Evolutionary conservation across 2,888 invertebrate genomes (phyloP).

Genomic region (Agrenia bidenticulata): DNA sequence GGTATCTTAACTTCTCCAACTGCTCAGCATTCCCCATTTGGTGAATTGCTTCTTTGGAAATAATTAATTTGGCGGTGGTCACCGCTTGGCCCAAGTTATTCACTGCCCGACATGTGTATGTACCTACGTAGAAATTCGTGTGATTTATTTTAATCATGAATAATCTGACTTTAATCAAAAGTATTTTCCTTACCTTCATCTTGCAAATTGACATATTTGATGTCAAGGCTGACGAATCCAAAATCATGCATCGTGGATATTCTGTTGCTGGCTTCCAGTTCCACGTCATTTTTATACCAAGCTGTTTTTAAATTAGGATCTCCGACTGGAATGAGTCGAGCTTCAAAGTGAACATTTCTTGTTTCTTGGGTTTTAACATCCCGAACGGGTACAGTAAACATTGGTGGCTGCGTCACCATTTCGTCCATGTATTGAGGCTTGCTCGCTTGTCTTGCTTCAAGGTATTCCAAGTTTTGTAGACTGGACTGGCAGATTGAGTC

Average conservation of each 20-base stretch:
- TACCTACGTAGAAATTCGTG: conserved; percentile 55
- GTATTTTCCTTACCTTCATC: conserved; percentile 71
- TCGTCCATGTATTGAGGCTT: conserved; percentile 69
- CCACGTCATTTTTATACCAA: conserved; percentile 89
- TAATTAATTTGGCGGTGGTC: conserved; percentile 86
- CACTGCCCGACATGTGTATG: conserved; percentile 89
- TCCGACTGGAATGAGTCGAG: conserved; percentile 88
- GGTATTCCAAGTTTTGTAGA: conserved; percentile 23
- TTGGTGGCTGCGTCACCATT: conserved; percentile 79
- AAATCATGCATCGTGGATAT: conserved; percentile 95
- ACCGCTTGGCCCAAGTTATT: conserved; percentile 94
- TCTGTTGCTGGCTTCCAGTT: conserved; percentile 88
- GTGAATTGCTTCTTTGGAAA: conserved; percentile 55
- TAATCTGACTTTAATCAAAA: too few species aligned
- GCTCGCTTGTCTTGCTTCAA: conserved; percentile 19
- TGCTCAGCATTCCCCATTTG: conserved; percentile 70
- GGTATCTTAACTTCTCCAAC: conserved; percentile 78
- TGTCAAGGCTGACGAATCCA: conserved; percentile 92
- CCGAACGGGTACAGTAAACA: conserved; percentile 87
- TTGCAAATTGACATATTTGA: conserved; percentile 91
- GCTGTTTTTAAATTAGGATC: conserved; percentile 89
- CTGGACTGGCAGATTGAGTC: conserved; percentile 17
- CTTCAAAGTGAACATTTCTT: conserved; percentile 91
- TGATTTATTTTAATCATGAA: background rate
- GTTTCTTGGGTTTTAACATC: conserved; percentile 84